Conservation (phyloP, 1,140 invertebrate species). For the Plodia interpunctella region DNA sequence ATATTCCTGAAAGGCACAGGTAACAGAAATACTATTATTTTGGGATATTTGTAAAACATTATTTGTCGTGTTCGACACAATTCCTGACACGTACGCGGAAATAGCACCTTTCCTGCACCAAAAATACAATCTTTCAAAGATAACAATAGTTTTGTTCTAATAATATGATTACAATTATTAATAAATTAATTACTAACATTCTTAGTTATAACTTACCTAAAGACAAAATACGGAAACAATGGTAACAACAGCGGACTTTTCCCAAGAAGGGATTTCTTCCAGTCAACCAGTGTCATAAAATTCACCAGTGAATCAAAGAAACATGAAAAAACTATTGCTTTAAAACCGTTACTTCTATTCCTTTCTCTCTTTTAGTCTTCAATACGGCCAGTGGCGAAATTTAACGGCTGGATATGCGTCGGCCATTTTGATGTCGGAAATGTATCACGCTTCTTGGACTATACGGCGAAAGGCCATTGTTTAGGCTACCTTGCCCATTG, state of each 20-base stretch:
- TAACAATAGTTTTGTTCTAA: too few relatives aligned
- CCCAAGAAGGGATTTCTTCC: too few relatives aligned
- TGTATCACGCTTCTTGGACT: not conserved
- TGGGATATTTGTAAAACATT: not conserved
- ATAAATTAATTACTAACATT: too few relatives aligned
- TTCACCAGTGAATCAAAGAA: too few relatives aligned
- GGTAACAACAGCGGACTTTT: too few relatives aligned
- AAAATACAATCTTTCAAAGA: too few relatives aligned
- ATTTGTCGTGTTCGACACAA: not conserved
- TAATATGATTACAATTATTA: too few relatives aligned
- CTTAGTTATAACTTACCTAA: too few relatives aligned
- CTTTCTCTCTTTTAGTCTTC: not conserved
- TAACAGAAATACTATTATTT: not conserved
- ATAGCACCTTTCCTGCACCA: not conserved
- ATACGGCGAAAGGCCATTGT: not conserved
- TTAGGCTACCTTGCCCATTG: not conserved
- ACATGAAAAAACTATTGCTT: too few relatives aligned
- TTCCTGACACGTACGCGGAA: not conserved
- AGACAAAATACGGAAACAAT: too few relatives aligned
- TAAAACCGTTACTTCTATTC: not conserved
- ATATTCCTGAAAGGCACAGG: not conserved
- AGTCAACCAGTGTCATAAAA: too few relatives aligned
- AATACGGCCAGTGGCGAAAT: not conserved
- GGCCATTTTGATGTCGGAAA: conserved; percentile 1
- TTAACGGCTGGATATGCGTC: not conserved